Percentiles rank a stretch among this genome's conserved stretches.
Conservation (phyloP, 1,140 invertebrate genomes). For the Pachyrhynchus sulphureomaculatus region DNA sequence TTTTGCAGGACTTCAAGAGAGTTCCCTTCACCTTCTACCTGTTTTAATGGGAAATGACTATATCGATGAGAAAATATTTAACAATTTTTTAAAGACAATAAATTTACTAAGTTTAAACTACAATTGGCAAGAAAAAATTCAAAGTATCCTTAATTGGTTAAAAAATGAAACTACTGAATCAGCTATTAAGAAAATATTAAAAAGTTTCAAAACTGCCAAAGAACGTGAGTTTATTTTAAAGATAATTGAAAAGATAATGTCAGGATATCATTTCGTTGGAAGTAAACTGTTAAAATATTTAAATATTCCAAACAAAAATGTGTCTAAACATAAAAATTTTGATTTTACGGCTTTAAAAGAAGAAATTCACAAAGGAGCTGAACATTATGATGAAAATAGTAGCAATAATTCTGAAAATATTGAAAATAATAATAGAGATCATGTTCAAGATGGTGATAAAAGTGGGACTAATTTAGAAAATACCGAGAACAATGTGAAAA, state of each 20-base stretch:
- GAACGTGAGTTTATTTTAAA: constrained; percentile 54
- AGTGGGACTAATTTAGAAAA: too few relatives aligned
- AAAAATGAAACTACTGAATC: constrained; percentile 65
- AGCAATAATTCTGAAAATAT: not conserved
- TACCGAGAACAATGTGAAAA: not conserved
- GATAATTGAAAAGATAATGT: constrained; percentile 63
- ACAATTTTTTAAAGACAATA: constrained; percentile 67
- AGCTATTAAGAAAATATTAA: constrained; percentile 66
- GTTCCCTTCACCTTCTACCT: constrained; percentile 73
- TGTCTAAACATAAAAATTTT: constrained; percentile 24
- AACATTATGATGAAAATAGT: not conserved
- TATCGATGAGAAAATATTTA: constrained; percentile 66
- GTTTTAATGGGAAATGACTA: constrained; percentile 86
- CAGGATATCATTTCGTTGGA: constrained; percentile 60
- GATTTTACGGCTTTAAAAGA: constrained; percentile 17
- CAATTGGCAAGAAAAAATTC: constrained; percentile 63
- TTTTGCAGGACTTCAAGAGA: constrained; percentile 64
- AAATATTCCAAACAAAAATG: constrained; percentile 38
- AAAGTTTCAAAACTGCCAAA: constrained; percentile 56
- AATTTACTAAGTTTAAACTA: constrained; percentile 57
- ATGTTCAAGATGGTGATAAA: too few relatives aligned
- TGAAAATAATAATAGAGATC: not conserved
- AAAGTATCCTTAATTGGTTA: constrained; percentile 72
- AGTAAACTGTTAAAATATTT: constrained; percentile 61
- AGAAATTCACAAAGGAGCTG: not conserved